Conservation (phyloP, 2,888 invertebrate species). For the Brachycybe producta region DNA sequence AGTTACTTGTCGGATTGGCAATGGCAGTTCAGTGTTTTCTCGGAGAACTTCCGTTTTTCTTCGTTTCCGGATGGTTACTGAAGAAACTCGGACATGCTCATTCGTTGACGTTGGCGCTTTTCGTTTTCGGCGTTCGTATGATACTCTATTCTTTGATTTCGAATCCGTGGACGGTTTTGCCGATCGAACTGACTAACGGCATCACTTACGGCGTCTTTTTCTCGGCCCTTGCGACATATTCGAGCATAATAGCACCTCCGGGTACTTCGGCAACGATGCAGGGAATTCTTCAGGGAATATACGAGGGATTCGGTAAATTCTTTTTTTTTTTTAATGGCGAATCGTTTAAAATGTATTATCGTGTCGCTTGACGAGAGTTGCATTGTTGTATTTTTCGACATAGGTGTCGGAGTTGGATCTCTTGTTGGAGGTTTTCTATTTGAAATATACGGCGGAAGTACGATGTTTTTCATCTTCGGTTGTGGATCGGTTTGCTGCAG, state of each 20-base stretch:
- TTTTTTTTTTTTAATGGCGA: background rate
- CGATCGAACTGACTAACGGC: slow-evolving; percentile 15
- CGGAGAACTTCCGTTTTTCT: slow-evolving; percentile 55
- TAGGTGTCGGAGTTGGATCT: background rate
- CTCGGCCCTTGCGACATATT: slow-evolving; percentile 13
- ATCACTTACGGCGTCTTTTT: slow-evolving; percentile 17
- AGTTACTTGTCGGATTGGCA: slow-evolving; percentile 50
- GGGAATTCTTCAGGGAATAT: slow-evolving; percentile 15
- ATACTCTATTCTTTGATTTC: slow-evolving; percentile 25
- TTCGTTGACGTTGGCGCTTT: slow-evolving; percentile 67
- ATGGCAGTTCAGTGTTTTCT: slow-evolving; percentile 50
- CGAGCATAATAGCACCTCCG: slow-evolving; percentile 8
- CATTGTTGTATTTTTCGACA: too few species aligned
- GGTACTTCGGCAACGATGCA: slow-evolving; percentile 12
- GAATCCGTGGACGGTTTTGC: slow-evolving; percentile 14
- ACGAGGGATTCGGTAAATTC: slow-evolving; percentile 1
- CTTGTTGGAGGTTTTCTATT: slow-evolving; percentile 1
- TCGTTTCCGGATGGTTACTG: slow-evolving; percentile 66
- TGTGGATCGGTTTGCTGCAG: too few species aligned
- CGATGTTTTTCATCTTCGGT: slow-evolving; percentile 6
- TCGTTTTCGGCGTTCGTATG: slow-evolving; percentile 62
- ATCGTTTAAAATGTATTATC: too few species aligned
- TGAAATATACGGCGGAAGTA: background rate
- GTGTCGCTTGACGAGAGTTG: too few species aligned
- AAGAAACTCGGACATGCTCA: slow-evolving; percentile 73